Conservation (phyloP, 2,888 invertebrate genomes). For the Seladonia tumulorum region DNA sequence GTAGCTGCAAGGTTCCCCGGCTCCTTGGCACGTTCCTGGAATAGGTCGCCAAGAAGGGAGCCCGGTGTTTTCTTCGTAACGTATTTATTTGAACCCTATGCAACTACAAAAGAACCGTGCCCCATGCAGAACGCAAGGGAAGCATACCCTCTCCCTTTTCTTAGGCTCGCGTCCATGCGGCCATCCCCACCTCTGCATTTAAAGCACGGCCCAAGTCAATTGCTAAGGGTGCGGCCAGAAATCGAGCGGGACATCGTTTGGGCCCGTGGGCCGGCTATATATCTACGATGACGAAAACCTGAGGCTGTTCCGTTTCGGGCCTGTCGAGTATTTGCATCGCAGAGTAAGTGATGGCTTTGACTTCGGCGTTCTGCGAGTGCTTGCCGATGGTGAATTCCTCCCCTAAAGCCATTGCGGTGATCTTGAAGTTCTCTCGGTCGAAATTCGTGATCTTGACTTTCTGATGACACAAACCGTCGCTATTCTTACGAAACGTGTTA, state of each 20-base stretch:
- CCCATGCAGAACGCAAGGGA: conserved; percentile 74
- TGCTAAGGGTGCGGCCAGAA: conserved; percentile 63
- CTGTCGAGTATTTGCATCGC: conserved; percentile 97
- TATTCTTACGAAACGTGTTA: conserved; percentile 6
- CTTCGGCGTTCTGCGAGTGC: conserved; percentile 99
- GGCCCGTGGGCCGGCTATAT: conserved; percentile 87
- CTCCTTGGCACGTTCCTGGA: conserved; percentile 67
- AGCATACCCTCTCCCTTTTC: conserved; percentile 65
- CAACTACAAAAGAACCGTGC: conserved; percentile 80
- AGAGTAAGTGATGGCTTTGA: conserved; percentile 99
- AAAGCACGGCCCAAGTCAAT: conserved; percentile 62
- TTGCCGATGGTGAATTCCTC: conserved; percentile 96
- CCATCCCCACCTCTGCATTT: conserved; percentile 64
- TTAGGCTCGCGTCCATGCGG: conserved; percentile 41
- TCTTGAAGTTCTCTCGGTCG: conserved; percentile 92
- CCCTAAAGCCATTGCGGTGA: conserved; percentile 92
- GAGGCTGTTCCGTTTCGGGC: conserved; percentile 89
- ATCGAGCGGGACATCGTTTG: conserved; percentile 52
- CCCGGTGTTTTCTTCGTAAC: conserved; percentile 83
- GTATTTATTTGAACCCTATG: conserved; percentile 83
- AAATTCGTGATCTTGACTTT: conserved; percentile 95
- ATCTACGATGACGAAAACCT: conserved; percentile 99
- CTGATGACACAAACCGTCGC: conserved; percentile 85
- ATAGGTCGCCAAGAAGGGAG: conserved; percentile 75
- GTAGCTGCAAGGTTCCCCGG: conserved; percentile 17